Conservation (phyloP, 2,888 invertebrate genomes). For the Clitarchus hookeri region DNA sequence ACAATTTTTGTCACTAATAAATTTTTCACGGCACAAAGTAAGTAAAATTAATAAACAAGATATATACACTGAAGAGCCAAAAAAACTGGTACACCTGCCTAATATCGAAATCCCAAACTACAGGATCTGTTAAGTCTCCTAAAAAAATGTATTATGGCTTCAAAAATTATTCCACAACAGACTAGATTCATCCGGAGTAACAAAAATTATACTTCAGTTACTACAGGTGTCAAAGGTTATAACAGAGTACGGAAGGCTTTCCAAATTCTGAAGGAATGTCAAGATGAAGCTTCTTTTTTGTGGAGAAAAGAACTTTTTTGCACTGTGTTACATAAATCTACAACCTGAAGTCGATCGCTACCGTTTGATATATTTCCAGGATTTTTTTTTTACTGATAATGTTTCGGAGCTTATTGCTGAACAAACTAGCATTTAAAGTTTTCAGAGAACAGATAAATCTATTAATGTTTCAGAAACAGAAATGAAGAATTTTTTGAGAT, state of each 20-base stretch:
- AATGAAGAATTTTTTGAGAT: not conserved
- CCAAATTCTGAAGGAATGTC: not conserved
- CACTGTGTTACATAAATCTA: not conserved
- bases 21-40: no score
- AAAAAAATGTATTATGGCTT: not conserved
- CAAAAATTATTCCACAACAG: not conserved
- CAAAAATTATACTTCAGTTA: not conserved
- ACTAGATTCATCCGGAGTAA: not conserved
- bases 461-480: not conserved
- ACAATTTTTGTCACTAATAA: no score
- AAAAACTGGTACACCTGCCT: no score
- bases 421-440: not conserved
- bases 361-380: not conserved
- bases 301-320: not conserved
- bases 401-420: not conserved
- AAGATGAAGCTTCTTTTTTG: not conserved
- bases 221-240: not conserved
- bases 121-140: not conserved
- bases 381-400: not conserved
- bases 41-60: no score
- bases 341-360: not conserved
- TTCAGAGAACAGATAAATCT: not conserved
- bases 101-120: not conserved
- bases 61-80: no score
- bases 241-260: not conserved